Percentiles rank a stretch among this genome's conserved stretches.
These are phyloP conservation scores for Serrognathus titanus DNA, from an alignment of 2,888 invertebrate species.

Conservation along the genomic window DNA sequence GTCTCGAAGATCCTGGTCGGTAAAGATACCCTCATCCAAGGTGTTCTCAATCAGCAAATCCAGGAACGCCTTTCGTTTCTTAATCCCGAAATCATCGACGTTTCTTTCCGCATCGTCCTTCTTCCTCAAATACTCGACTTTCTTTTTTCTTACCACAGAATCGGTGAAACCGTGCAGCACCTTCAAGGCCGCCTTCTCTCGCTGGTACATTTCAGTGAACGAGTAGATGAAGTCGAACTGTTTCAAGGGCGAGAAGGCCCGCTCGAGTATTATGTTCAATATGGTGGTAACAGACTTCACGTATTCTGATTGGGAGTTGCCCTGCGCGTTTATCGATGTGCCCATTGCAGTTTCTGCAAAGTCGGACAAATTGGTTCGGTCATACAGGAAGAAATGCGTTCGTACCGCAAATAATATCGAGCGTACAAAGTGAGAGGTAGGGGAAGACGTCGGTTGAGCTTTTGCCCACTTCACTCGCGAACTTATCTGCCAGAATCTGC, in stretches of 20 bases:
- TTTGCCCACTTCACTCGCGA: slow-evolving; percentile 9
- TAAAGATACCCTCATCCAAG: slow-evolving; percentile 45
- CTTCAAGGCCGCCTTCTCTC: slow-evolving; percentile 50
- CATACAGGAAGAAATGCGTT: slow-evolving; percentile 2
- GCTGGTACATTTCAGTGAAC: slow-evolving; percentile 57
- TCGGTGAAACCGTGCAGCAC: slow-evolving; percentile 55
- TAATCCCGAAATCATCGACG: slow-evolving; percentile 34
- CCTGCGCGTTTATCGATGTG: slow-evolving; percentile 67
- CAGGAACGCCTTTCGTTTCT: slow-evolving; percentile 49
- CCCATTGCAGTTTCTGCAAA: slow-evolving; percentile 80
- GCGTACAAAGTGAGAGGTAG: slow-evolving; percentile 55
- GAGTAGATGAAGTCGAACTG: slow-evolving; percentile 50
- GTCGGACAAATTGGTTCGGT: neutral
- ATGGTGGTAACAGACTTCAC: slow-evolving; percentile 64
- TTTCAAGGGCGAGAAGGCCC: slow-evolving; percentile 47
- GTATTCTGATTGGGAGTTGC: slow-evolving; percentile 64
- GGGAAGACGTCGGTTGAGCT: slow-evolving; percentile 58
- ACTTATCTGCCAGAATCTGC: slow-evolving; percentile 12
- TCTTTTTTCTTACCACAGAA: slow-evolving; percentile 52
- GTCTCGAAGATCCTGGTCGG: slow-evolving; percentile 52
- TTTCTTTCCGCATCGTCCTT: neutral
- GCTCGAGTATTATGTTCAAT: slow-evolving; percentile 31
- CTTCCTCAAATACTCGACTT: slow-evolving; percentile 22
- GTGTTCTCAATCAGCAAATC: slow-evolving; percentile 52
- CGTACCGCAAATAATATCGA: slow-evolving; percentile 60